Percentiles rank a stretch among this genome's conserved stretches.
Conservation (phyloP, 2,113 vertebrate species). For the Acinonyx jubatus region DNA sequence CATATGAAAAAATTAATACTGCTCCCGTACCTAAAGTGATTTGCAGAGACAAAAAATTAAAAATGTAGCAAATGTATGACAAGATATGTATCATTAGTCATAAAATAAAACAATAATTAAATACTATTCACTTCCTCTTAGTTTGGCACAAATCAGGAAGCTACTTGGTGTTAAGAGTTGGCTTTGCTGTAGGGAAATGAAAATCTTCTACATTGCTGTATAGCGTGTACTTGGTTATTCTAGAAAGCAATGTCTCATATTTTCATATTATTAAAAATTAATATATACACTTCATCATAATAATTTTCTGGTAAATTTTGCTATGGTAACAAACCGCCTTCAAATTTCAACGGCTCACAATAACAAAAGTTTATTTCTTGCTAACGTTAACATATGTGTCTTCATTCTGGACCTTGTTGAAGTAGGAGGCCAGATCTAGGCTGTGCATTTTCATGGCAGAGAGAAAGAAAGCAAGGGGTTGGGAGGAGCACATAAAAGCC, state of each 20-base stretch:
- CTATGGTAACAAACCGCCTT: not conserved
- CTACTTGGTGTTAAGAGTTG: not conserved
- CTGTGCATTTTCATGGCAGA: not conserved
- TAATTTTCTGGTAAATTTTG: not conserved
- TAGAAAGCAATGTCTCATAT: not conserved
- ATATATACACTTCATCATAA: not conserved
- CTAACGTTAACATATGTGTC: not conserved
- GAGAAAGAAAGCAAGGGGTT: not conserved
- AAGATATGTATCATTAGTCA: not conserved
- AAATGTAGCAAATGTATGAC: not conserved
- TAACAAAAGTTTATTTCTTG: not conserved
- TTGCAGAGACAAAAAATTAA: not conserved
- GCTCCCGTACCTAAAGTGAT: not conserved
- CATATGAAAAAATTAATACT: not conserved
- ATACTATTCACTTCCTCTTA: not conserved
- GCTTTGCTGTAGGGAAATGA: not conserved
- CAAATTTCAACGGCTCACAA: not conserved
- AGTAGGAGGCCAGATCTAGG: accelerated
- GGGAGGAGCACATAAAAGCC: accelerated
- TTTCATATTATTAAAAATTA: not conserved
- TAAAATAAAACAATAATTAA: not conserved
- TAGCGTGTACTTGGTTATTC: not conserved
- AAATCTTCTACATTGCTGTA: not conserved
- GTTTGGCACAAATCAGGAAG: not conserved
- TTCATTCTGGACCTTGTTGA: not conserved